phyloP scores from a whole-genome alignment of 2,797 vertebrate species.

The Rhincodon typus region DNA sequence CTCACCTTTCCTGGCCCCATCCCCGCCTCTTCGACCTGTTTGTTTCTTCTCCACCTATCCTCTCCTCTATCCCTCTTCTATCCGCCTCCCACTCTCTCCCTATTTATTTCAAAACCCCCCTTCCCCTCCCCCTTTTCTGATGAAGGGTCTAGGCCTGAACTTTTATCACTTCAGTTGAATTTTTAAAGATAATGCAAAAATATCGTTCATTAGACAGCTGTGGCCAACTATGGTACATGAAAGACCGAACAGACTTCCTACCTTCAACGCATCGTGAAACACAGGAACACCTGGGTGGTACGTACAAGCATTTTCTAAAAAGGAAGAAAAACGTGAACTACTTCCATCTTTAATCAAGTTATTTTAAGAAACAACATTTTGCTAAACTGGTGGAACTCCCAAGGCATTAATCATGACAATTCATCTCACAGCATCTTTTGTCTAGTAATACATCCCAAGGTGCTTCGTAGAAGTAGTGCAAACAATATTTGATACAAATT shows the following conservation, averaged over 20 bases:
- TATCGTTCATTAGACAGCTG: not conserved
- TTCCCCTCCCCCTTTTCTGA: no score
- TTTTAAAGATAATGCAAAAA: not conserved
- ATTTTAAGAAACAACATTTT: not conserved
- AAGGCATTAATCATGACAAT: not conserved
- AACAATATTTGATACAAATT: no score
- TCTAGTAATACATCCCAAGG: not conserved
- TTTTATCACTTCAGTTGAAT: not conserved
- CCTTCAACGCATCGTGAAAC: conserved; percentile 95
- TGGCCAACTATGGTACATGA: not conserved
- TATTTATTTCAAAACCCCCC: no score
- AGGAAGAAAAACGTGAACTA: conserved; percentile 33
- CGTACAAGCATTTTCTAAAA: conserved; percentile 71
- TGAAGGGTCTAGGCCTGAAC: no score
- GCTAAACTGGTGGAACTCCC: not conserved
- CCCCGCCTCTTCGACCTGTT: no score
- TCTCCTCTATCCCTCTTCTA: no score
- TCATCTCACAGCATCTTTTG: not conserved
- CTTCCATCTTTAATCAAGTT: not conserved
- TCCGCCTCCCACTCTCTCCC: no score
- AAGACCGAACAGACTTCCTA: conserved; percentile 49
- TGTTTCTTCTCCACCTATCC: no score
- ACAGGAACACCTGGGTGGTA: conserved; percentile 93
- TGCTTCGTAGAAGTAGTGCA: not conserved
- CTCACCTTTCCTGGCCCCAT: no score